A percentile compares a stretch with the other conserved stretches of the same genome.
These are phyloP conservation scores for Mylabris phalerata DNA, from an alignment of 1,140 invertebrate genomes.

Conservation along the genomic window DNA sequence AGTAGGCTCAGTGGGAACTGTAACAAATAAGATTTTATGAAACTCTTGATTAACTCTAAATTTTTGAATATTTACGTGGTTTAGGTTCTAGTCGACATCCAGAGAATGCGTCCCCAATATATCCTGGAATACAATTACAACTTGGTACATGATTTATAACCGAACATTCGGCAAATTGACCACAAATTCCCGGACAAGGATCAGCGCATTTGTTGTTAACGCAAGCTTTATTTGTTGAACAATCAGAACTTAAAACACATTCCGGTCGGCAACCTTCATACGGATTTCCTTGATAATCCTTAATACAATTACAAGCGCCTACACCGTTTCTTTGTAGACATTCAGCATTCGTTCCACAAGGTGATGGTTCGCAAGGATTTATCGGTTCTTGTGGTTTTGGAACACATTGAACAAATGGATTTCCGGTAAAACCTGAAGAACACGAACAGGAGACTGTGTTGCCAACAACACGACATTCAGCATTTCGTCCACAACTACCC, in stretches of 20 bases:
- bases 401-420: conserved; percentile 63
- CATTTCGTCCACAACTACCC: conserved; percentile 68
- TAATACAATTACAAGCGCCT: conserved; percentile 64
- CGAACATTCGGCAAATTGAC: conserved; percentile 70
- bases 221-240: conserved; percentile 65
- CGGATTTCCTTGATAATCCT: conserved; percentile 70
- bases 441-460: conserved; percentile 73
- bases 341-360: conserved; percentile 62
- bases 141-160: conserved; percentile 71
- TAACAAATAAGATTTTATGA: conserved; percentile 23
- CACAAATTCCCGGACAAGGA: conserved; percentile 74
- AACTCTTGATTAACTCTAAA: conserved; percentile 29
- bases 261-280: conserved; percentile 72
- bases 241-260: conserved; percentile 72
- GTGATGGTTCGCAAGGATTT: conserved; percentile 39
- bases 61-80: conserved; percentile 33
- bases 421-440: conserved; percentile 64
- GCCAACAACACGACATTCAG: conserved; percentile 67
- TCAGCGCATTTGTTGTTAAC: conserved; percentile 71
- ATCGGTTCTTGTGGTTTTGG: conserved; percentile 34
- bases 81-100: conserved; percentile 28
- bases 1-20: conserved; percentile 38
- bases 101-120: conserved; percentile 65
- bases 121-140: conserved; percentile 68
- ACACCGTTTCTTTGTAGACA: conserved; percentile 57